Conservation (phyloP, 2,113 vertebrate species). For the Scytalopus superciliaris region DNA sequence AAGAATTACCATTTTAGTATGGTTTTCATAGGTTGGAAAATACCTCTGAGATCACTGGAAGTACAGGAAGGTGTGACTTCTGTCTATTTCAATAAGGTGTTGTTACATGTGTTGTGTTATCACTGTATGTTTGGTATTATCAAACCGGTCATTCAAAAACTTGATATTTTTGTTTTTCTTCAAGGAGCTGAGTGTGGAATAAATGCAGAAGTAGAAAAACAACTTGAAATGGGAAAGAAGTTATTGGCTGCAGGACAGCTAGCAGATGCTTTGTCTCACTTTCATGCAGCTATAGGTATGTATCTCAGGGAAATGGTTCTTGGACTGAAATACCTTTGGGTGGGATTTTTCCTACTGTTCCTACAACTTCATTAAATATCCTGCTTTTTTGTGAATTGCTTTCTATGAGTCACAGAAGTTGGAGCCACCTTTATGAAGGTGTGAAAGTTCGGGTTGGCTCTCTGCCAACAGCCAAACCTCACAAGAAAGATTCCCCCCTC, state of each 20-base stretch:
- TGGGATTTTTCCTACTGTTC: too few relatives aligned
- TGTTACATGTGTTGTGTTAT: not conserved
- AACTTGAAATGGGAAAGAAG: constrained; percentile 98
- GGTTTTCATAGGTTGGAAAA: not conserved
- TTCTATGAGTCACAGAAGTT: not conserved
- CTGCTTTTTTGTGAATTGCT: not conserved
- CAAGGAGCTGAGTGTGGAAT: constrained; percentile 90
- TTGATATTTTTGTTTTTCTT: not conserved
- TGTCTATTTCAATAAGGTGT: not conserved
- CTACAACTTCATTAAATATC: too few relatives aligned
- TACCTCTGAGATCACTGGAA: not conserved
- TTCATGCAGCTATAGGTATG: constrained; percentile 94
- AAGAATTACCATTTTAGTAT: not conserved
- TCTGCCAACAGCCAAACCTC: too few relatives aligned
- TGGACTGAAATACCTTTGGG: not conserved
- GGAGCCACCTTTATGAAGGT: not conserved
- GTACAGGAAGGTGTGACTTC: not conserved
- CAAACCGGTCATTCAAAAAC: not conserved
- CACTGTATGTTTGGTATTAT: not conserved
- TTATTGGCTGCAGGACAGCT: constrained; percentile 95
- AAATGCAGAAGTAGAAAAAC: constrained; percentile 91
- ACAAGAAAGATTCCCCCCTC: too few relatives aligned
- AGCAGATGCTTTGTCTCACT: constrained; percentile 95
- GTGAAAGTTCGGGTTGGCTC: too few relatives aligned
- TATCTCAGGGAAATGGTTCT: not conserved